Evolutionary conservation across 2,888 invertebrate genomes (phyloP).

Genomic region (Teleogryllus oceanicus): DNA sequence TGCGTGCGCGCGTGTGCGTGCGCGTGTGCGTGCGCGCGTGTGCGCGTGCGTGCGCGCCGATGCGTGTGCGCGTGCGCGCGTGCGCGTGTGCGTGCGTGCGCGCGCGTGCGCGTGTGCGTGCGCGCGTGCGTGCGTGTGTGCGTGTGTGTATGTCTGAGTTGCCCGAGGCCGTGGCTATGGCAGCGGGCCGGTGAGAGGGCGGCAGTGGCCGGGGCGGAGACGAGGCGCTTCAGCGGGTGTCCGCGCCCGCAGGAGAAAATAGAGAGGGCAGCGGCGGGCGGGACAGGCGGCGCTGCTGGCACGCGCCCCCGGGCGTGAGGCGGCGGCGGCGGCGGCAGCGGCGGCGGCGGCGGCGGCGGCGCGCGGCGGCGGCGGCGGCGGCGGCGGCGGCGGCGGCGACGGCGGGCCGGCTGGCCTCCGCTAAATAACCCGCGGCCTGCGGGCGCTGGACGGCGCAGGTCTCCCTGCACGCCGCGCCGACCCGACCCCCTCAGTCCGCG

Average conservation of each 20-base stretch:
- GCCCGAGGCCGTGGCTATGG: no score
- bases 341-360: neutral
- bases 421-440: constrained; percentile 4
- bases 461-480: constrained; percentile 18
- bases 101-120: no score
- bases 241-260: neutral
- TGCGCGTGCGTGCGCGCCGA: no score
- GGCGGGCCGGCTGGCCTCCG: neutral
- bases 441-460: neutral
- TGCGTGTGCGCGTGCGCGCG: no score
- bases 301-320: constrained; percentile 2
- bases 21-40: no score
- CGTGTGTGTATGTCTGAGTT: no score
- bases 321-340: neutral
- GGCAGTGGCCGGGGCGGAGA: no score
- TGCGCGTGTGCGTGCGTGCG: no score
- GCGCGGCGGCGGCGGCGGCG: neutral
- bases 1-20: no score
- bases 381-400: neutral
- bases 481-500: neutral
- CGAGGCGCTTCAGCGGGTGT: neutral
- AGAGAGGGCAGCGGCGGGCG: neutral
- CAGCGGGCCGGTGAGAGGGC: no score
- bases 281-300: neutral
- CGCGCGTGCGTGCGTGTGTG: no score